Evolutionary conservation across 2,113 vertebrate genomes (phyloP).

Genomic region (Seriola dumerili): DNA sequence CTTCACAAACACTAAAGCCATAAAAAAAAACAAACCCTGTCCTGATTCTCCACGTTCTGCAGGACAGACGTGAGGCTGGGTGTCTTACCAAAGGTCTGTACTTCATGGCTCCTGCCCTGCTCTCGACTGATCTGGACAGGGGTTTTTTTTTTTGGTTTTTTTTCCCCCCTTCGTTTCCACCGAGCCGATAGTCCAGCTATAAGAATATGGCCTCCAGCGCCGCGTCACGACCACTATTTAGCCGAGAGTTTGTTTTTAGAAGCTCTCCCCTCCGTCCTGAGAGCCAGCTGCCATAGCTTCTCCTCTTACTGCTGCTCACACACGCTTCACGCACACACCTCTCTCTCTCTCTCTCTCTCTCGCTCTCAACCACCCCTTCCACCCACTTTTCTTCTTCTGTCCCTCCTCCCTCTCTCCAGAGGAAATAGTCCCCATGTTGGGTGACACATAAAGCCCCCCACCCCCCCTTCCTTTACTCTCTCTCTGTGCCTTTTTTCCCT

Average conservation of each 20-base stretch:
- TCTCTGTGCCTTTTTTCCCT: constrained; percentile 7
- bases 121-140: constrained; percentile 17
- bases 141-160: neutral
- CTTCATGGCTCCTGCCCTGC: constrained; percentile 71
- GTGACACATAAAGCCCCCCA: constrained; percentile 64
- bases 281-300: constrained; percentile 75
- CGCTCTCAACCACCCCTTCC: constrained; percentile 34
- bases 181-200: constrained; percentile 27
- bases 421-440: constrained; percentile 71
- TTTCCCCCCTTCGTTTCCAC: neutral
- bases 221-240: constrained; percentile 54
- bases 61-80: neutral
- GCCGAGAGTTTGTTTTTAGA: constrained; percentile 75
- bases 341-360: constrained; percentile 26
- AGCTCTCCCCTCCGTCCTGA: constrained; percentile 63
- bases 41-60: neutral
- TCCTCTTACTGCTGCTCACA: constrained; percentile 66
- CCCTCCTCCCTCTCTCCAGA: constrained; percentile 61
- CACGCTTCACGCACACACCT: constrained; percentile 46
- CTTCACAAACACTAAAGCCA: neutral
- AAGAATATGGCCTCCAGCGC: constrained; percentile 57
- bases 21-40: neutral
- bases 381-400: constrained; percentile 50
- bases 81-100: constrained; percentile 79
- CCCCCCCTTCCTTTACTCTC: constrained; percentile 9